Evolutionary conservation across 1,140 invertebrate species (phyloP), one percentile per base, ranked within the genome.

Genomic region (Rhyzopertha dominica): DNA sequence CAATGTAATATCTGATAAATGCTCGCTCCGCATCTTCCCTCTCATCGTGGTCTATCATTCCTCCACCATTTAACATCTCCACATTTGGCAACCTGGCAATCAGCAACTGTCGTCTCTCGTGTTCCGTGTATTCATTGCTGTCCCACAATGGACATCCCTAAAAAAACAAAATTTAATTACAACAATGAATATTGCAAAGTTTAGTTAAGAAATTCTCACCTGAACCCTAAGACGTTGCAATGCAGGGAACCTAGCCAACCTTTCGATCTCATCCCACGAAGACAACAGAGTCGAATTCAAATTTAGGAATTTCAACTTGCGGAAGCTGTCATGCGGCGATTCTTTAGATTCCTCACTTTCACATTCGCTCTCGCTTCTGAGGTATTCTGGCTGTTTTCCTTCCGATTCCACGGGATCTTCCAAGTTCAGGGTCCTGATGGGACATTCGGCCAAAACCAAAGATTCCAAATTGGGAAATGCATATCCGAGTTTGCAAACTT

Each of bases 1-100:
- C 84, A 84, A 92, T 87, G 65, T 89, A 93, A 63, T 90, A 85
- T 35, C 92, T 74, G 50, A 96, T 90, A 69, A 95, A 95, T 53
- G 90, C 89, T 43, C 91, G 74, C 63, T 96, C 91, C n/a, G 91
- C 86, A 61, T 92, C 87, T 67, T 93, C 88, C 43, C 91, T 74
- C 64, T 95, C 90, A 55, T 90, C 83, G 0, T 74, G 75, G 20
- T 79, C 79, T 54, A 95, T 89, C 19, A 78, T 77, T 29, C 90
- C 90, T 13, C 91, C 91, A 34, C 88, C 88, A 70, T 95, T 96
- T 8, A 96, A 70, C 32, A 83, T 86, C 49, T 79, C 74, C 14
- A 95, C 81, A 62, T 86, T 87, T 26, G 90, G 90, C 41, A 95
- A 68, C 40, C 91, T 74, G 2, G 91, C 91, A 41, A 96, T 88